Evolutionary conservation across 2,888 invertebrate genomes (phyloP).

Genomic region (Ypsolopha scabrella): DNA sequence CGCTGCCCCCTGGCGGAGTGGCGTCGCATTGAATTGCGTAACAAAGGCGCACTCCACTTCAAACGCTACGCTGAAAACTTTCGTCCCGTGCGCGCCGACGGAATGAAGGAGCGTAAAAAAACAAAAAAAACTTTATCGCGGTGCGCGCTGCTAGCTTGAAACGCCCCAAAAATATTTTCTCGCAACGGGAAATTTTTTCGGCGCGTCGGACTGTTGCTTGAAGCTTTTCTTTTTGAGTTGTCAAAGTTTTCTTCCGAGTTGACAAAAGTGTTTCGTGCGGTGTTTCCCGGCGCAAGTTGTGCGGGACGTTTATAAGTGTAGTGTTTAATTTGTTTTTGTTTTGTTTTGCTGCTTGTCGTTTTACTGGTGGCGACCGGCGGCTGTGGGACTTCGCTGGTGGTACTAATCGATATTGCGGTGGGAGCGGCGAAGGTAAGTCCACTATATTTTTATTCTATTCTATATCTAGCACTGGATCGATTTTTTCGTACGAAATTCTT

Average conservation of each 20-base stretch:
- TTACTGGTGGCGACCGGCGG: constrained; percentile 28
- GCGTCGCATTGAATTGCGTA: constrained; percentile 66
- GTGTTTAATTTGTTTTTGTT: constrained; percentile 57
- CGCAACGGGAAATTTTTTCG: not conserved
- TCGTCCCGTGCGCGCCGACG: constrained; percentile 47
- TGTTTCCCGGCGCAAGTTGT: constrained; percentile 9
- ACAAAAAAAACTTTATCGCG: constrained; percentile 58
- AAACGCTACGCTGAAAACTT: constrained; percentile 57
- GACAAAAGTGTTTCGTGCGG: constrained; percentile 1
- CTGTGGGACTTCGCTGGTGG: constrained; percentile 51
- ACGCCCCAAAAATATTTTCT: not conserved
- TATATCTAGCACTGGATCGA: not conserved
- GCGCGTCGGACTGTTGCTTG: not conserved
- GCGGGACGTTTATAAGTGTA: constrained; percentile 17
- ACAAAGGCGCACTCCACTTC: constrained; percentile 61
- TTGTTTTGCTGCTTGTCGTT: constrained; percentile 46
- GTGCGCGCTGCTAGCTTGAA: constrained; percentile 24
- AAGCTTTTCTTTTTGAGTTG: constrained; percentile 29
- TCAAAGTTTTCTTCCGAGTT: constrained; percentile 25
- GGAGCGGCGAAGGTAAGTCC: constrained; percentile 57
- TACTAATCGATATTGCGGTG: constrained; percentile 59
- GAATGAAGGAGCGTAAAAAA: constrained; percentile 47
- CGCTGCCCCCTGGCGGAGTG: constrained; percentile 65
- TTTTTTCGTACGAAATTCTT: not conserved
- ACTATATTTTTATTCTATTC: not conserved